phyloP scores from a whole-genome alignment of 2,888 invertebrate species.

The Neocrepidodera transversa region DNA sequence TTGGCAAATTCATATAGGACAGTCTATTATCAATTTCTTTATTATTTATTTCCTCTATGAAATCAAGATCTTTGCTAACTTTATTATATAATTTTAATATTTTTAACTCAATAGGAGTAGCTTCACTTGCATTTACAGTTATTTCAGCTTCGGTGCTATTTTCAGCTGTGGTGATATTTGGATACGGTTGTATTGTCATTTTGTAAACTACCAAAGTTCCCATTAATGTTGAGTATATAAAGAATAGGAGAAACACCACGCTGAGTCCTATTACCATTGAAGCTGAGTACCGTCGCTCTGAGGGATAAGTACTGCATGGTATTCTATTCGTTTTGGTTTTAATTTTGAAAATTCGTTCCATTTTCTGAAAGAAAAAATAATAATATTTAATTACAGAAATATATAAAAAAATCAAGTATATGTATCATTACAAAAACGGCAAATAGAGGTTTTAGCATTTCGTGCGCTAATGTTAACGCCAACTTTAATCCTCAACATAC shows the following conservation, averaged over 20 bases:
- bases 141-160: not conserved
- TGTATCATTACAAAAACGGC: no score
- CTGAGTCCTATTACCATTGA: conserved; percentile 72
- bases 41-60: not conserved
- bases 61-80: conserved; percentile 27
- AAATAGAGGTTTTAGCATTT: no score
- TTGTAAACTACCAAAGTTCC: conserved; percentile 62
- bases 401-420: no score
- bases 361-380: conserved; percentile 44
- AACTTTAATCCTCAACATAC: no score
- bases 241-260: conserved; percentile 69
- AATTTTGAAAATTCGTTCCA: conserved; percentile 74
- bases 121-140: not conserved
- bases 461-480: no score
- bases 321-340: conserved; percentile 71
- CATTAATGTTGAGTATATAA: conserved; percentile 65
- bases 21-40: conserved; percentile 32
- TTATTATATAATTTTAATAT: conserved; percentile 28
- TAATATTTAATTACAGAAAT: not conserved
- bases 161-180: not conserved
- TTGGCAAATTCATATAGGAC: conserved; percentile 42
- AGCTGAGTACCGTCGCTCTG: conserved; percentile 72
- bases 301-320: conserved; percentile 68
- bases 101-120: not conserved
- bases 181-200: conserved; percentile 29